Percentiles rank a stretch among this genome's conserved stretches.
phyloP scores from a whole-genome alignment of 2,888 invertebrate genomes.

The Blomia tropicalis region DNA sequence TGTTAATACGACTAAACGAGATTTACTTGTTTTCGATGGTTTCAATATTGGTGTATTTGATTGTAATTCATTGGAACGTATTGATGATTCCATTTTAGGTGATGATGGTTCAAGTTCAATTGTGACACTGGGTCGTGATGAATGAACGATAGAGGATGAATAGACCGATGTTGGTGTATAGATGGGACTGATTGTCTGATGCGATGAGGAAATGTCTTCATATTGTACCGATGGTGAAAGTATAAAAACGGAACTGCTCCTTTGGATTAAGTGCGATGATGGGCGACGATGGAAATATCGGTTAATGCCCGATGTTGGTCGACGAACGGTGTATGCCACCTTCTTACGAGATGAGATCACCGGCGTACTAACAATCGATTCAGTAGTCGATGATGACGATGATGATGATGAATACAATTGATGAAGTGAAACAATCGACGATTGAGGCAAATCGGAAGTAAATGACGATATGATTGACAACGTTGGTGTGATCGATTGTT shows the following conservation, averaged over 20 bases:
- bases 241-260: not conserved
- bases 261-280: slow-evolving; percentile 13
- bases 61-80: not conserved
- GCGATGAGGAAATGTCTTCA: not conserved
- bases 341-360: not conserved
- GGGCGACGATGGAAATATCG: slow-evolving; percentile 26
- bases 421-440: not conserved
- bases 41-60: not conserved
- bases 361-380: not conserved
- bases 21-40: slow-evolving; percentile 18
- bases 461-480: not conserved
- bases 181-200: not conserved
- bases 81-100: not conserved
- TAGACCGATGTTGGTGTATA: not conserved
- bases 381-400: too few species aligned
- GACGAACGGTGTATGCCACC: not conserved
- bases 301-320: slow-evolving; percentile 22
- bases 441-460: not conserved
- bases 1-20: slow-evolving; percentile 28
- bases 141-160: not conserved
- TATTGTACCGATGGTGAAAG: not conserved
- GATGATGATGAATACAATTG: not conserved
- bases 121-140: not conserved
- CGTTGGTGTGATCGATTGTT: not conserved
- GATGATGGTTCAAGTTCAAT: not conserved